Conservation (phyloP, 2,888 invertebrate species). For the Steromphala cineraria region DNA sequence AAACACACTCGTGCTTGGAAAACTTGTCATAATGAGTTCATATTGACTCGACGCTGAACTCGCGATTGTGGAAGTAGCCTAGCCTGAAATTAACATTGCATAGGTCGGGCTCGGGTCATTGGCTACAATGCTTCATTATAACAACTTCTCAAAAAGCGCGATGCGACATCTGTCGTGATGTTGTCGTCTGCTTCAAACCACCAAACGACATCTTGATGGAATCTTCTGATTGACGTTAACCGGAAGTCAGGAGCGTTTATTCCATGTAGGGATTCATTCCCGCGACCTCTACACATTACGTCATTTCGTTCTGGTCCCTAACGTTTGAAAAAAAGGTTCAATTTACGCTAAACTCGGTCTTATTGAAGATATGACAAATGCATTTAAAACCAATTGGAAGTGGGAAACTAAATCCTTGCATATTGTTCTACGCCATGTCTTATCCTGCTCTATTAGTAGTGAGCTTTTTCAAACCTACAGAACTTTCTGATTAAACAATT, state of each 20-base stretch:
- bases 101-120: not conserved
- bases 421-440: too few relatives aligned
- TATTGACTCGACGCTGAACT: not conserved
- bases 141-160: not conserved
- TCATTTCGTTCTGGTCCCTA: too few relatives aligned
- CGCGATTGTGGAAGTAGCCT: not conserved
- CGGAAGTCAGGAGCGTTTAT: not conserved
- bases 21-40: not conserved
- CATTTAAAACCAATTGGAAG: too few relatives aligned
- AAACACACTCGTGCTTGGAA: not conserved
- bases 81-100: not conserved
- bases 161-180: not conserved
- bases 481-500: too few relatives aligned
- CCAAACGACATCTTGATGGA: constrained; percentile 3
- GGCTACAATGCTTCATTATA: not conserved
- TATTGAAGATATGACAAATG: too few relatives aligned
- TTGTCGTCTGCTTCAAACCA: constrained; percentile 2
- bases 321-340: too few relatives aligned
- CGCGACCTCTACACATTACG: too few relatives aligned
- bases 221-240: not conserved
- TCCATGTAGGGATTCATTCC: not conserved
- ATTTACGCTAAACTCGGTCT: too few relatives aligned
- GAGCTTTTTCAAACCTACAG: too few relatives aligned
- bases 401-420: too few relatives aligned
- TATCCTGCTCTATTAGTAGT: too few relatives aligned